phyloP scores from a whole-genome alignment of 1,140 invertebrate genomes.

The Lycorma delicatula region DNA sequence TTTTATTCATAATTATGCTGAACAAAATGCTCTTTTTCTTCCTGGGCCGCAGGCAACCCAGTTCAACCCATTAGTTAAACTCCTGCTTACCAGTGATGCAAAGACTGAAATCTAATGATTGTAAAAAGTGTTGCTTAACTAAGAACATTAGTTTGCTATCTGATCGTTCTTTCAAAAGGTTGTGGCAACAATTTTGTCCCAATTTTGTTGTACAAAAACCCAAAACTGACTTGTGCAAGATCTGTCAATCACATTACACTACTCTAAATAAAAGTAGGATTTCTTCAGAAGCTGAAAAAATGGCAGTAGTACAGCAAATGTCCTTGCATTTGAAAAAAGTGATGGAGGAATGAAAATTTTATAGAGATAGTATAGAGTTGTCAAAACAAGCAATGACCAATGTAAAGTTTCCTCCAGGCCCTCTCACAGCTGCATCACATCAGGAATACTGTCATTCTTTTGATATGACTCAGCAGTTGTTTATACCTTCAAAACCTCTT shows the following conservation, averaged over 20 bases:
- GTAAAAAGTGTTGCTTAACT: conserved; percentile 7
- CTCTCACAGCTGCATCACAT: not conserved
- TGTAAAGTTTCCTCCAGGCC: too few relatives aligned
- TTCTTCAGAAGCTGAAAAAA: not conserved
- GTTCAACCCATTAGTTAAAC: conserved; percentile 3
- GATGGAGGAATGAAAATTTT: not conserved
- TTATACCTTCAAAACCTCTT: conserved; percentile 14
- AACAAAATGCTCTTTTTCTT: conserved; percentile 10
- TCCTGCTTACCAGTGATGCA: conserved; percentile 8
- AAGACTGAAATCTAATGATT: conserved; percentile 5
- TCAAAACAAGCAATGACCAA: not conserved
- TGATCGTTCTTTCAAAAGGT: not conserved
- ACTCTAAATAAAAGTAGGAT: not conserved
- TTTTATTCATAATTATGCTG: conserved; percentile 15
- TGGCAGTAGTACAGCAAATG: not conserved
- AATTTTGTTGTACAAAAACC: conserved; percentile 4
- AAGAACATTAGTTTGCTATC: conserved; percentile 2
- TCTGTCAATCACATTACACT: not conserved
- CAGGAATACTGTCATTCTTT: conserved; percentile 12
- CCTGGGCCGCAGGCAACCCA: conserved; percentile 6
- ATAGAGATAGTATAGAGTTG: not conserved
- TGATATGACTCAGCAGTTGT: conserved; percentile 15
- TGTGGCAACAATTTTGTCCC: conserved; percentile 2
- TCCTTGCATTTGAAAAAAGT: conserved; percentile 2
- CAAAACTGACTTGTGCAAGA: conserved; percentile 1